Percentiles rank a stretch among this genome's conserved stretches.
These are phyloP conservation scores for Peribatodes rhomboidaria DNA, from an alignment of 2,888 invertebrate species.

Conservation along the genomic window DNA sequence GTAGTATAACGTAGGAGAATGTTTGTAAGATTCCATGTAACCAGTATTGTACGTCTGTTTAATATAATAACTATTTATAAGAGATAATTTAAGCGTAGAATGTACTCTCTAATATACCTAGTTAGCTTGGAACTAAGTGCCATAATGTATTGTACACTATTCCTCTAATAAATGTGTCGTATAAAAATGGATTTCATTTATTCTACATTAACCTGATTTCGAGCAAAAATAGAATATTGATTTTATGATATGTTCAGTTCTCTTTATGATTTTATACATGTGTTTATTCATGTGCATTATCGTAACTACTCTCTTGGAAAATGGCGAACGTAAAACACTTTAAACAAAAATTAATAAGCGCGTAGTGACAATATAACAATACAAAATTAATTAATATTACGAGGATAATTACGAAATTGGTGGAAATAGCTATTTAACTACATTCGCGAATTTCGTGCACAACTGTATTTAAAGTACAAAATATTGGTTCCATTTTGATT, in stretches of 20 bases:
- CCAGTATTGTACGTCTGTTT: slow-evolving; percentile 69
- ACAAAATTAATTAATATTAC: no score
- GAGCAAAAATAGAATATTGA: not conserved
- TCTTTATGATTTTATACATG: no score
- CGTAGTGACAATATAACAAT: no score
- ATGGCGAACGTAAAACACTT: no score
- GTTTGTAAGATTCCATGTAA: slow-evolving; percentile 59
- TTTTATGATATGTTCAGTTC: no score
- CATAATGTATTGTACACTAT: slow-evolving; percentile 76
- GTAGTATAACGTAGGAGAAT: slow-evolving; percentile 36
- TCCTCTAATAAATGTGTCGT: slow-evolving; percentile 61
- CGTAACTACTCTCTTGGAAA: no score
- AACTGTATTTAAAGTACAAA: no score
- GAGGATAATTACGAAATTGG: no score
- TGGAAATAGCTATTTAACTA: no score
- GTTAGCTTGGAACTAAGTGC: slow-evolving; percentile 73
- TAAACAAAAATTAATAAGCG: no score
- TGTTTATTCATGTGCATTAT: no score
- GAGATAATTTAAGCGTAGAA: slow-evolving; percentile 51
- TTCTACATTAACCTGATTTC: not conserved
- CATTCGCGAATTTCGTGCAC: no score
- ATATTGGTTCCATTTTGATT: not conserved
- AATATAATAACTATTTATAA: slow-evolving; percentile 62
- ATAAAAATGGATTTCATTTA: slow-evolving; percentile 13
- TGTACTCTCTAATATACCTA: slow-evolving; percentile 48